A percentile compares a stretch with the other conserved stretches of the same genome.
Conservation (phyloP, 2,113 vertebrate genomes). For the Erythrocercus mccallii region DNA sequence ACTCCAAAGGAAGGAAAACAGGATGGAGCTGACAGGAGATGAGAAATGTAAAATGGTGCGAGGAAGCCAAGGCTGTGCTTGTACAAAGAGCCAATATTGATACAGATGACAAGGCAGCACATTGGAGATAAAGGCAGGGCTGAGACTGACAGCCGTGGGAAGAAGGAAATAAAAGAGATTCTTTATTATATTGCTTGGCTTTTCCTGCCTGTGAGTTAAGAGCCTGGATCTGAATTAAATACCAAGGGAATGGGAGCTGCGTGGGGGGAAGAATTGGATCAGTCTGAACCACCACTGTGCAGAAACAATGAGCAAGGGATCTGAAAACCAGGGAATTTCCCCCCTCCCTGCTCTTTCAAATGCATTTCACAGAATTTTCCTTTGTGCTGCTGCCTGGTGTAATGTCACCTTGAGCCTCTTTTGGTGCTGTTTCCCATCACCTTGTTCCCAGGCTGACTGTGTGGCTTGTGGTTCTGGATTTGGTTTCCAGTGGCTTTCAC, state of each 20-base stretch:
- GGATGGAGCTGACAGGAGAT: neutral
- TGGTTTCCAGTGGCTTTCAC: neutral
- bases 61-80: neutral
- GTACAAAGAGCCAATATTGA: neutral
- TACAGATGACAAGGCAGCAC: neutral
- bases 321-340: neutral
- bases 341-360: neutral
- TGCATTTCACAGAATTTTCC: neutral
- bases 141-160: slow-evolving; percentile 26
- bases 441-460: neutral
- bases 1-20: neutral
- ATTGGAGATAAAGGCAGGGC: neutral
- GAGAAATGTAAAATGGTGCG: neutral
- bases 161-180: slow-evolving; percentile 24
- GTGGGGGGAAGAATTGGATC: neutral
- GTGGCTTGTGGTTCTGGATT: neutral
- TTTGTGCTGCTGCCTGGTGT: neutral
- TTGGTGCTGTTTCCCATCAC: neutral
- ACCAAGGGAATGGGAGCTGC: neutral
- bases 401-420: neutral
- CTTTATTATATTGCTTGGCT: neutral
- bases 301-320: neutral
- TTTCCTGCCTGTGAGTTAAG: neutral
- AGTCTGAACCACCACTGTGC: neutral
- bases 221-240: slow-evolving; percentile 5